These are phyloP conservation scores for Halictus quadricinctus DNA, from an alignment of 2,888 invertebrate genomes.

Conservation along the genomic window DNA sequence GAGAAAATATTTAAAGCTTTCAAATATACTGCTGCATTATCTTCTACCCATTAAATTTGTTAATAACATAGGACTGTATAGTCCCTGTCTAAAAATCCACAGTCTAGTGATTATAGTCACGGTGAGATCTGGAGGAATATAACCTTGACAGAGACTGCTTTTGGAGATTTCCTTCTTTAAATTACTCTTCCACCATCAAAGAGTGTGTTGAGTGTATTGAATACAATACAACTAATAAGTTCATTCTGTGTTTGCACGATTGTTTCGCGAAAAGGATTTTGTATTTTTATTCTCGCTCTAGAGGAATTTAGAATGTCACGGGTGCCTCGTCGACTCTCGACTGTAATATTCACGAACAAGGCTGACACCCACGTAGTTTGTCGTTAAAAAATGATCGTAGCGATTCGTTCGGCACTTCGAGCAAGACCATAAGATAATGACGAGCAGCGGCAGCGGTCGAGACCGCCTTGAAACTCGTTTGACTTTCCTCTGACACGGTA, in stretches of 20 bases:
- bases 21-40: background rate
- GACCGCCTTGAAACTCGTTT: background rate
- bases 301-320: background rate
- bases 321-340: constrained; percentile 26
- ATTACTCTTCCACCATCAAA: background rate
- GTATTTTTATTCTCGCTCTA: background rate
- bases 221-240: no score
- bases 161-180: background rate
- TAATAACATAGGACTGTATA: background rate
- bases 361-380: constrained; percentile 11
- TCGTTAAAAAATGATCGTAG: constrained; percentile 56
- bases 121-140: background rate
- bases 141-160: background rate
- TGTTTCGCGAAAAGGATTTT: background rate
- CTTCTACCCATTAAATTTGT: background rate
- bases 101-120: background rate
- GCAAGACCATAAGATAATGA: constrained; percentile 50
- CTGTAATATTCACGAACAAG: constrained; percentile 46
- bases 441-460: background rate
- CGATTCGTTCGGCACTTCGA: background rate
- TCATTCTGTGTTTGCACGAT: background rate
- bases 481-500: background rate
- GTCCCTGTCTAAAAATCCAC: background rate
- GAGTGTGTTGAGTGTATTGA: no score
- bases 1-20: background rate